Evolutionary conservation across 2,888 invertebrate genomes (phyloP), one percentile per base, ranked within the genome.

Genomic region (Caradrina clavipalpis): DNA sequence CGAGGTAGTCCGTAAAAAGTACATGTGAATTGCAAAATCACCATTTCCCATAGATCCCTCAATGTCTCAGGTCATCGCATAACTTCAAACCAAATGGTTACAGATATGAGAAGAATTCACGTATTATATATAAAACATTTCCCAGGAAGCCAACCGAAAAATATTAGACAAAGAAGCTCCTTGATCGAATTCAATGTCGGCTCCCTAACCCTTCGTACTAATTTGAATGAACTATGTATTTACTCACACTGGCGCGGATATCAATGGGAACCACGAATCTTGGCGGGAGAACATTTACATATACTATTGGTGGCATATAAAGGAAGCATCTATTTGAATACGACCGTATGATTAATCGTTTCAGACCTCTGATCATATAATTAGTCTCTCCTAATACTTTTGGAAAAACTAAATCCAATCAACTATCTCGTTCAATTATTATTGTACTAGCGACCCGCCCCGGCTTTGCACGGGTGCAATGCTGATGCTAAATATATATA

Each of bases 191-290:
- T 62, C 31, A 53, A 22, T 21, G 5, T 15, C 22, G 31, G 6
- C 26, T 22, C 22, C 4, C 7, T 17, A 49, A 42, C 49, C 31
- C 11, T 50, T 31, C 13, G 8, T 11, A 19, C 21, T 50, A 47
- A 71, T 67, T 72, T 60, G 63, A 47, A 68, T 72, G 51, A 68
- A 45, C 59, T 61, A 76, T 63, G 26, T 67, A 56, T 77, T 77
- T 76, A 42, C 19, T 55, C 59, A 57, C 3, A 57, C 3, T 19
- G 49, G 22, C 31, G 8, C 15, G 19, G n/a, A 17, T 35, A 22
- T 55, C 71, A 71, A 77, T 64, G 51, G 19, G 56, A 26, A 60
- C 51, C 56, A 60, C 72, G 56, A 76, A 61, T 72, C 67, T 55
- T 58, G 47, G 50, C 15, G 17, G 4, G 21, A 42, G 15, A 15